Percentiles rank a stretch among this genome's conserved stretches.
Evolutionary conservation across 2,797 vertebrate species (phyloP).

Genomic region (Sebastes steindachneri): DNA sequence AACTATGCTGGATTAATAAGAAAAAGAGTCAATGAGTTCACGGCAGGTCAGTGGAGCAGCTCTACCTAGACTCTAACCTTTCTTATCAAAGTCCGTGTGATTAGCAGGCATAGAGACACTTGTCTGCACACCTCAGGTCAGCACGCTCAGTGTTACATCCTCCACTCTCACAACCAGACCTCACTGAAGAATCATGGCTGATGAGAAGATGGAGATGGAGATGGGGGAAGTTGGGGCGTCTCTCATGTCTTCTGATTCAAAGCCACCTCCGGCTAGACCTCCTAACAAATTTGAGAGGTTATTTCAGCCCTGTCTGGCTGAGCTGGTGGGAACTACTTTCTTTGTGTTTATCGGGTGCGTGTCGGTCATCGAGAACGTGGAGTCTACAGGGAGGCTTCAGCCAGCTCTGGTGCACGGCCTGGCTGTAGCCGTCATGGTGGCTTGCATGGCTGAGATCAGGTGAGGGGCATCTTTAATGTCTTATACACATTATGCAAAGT

Average conservation of each 20-base stretch:
- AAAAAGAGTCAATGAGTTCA: constrained; percentile 6
- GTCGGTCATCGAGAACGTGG: constrained; percentile 82
- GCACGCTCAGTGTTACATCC: not conserved
- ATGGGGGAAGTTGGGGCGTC: constrained; percentile 41
- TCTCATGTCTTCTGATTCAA: constrained; percentile 27
- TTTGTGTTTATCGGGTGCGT: constrained; percentile 89
- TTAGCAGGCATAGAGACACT: constrained; percentile 3
- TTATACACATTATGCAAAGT: not conserved
- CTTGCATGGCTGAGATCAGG: constrained; percentile 87
- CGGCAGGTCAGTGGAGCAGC: not conserved
- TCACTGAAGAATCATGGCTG: constrained; percentile 28
- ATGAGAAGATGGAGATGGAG: constrained; percentile 69
- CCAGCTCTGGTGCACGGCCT: constrained; percentile 89
- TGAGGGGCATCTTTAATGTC: constrained; percentile 37
- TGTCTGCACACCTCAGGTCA: not conserved
- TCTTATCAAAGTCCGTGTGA: constrained; percentile 32
- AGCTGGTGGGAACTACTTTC: constrained; percentile 86
- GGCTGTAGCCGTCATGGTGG: constrained; percentile 79
- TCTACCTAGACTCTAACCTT: not conserved
- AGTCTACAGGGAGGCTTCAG: constrained; percentile 78
- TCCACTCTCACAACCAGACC: not conserved
- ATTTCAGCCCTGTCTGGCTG: constrained; percentile 86
- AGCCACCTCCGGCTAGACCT: not conserved
- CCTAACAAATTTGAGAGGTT: constrained; percentile 70
- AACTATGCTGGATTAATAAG: constrained; percentile 6